phyloP scores from a whole-genome alignment of 2,113 vertebrate species.

The Myiagra hebetior region DNA sequence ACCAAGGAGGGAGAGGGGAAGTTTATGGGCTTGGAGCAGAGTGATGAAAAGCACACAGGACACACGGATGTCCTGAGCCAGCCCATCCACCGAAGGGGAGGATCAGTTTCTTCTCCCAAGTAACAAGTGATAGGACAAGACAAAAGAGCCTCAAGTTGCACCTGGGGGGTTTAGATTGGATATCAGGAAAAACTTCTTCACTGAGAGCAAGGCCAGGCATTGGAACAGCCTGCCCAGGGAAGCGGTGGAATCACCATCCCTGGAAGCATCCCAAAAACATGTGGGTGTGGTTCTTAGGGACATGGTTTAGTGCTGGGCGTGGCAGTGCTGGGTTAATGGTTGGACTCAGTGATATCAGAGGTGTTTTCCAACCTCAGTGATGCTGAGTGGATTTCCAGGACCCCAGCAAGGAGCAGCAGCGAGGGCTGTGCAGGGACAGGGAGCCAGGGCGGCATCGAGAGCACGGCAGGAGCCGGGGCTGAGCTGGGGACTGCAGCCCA shows the following conservation, averaged over 20 bases:
- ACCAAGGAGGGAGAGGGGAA: not conserved
- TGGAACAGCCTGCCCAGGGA: not conserved
- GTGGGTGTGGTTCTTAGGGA: not conserved
- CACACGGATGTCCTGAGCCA: fast-evolving
- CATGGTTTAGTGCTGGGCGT: not conserved
- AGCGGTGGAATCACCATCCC: not conserved
- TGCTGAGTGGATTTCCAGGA: not conserved
- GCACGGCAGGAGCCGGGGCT: not conserved
- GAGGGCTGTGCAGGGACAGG: not conserved
- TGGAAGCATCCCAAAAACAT: not conserved
- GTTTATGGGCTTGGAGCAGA: not conserved
- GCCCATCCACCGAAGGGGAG: not conserved
- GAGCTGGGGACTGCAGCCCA: not conserved
- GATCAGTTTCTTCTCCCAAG: not conserved
- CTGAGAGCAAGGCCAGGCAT: not conserved
- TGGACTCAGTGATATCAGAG: not conserved
- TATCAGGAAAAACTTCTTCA: not conserved
- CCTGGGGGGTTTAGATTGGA: not conserved
- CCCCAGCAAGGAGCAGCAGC: fast-evolving
- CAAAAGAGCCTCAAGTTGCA: not conserved
- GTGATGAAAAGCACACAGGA: not conserved
- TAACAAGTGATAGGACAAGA: not conserved
- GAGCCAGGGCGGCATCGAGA: too few relatives aligned
- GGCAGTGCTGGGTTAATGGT: not conserved
- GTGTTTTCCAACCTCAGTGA: not conserved